Conservation (phyloP, 2,888 invertebrate genomes). For the Coremacera marginata region DNA sequence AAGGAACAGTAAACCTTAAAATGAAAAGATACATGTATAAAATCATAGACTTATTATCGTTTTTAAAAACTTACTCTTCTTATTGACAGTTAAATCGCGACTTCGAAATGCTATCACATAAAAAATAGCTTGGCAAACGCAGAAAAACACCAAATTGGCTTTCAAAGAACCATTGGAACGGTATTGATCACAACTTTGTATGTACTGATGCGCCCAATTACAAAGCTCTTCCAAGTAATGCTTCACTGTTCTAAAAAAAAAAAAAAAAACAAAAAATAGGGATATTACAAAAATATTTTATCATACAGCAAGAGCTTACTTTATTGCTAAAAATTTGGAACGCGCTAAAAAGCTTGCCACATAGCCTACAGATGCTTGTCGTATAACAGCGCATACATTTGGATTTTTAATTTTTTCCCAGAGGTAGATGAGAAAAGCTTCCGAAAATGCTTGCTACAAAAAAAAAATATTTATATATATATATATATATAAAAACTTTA, state of each 20-base stretch:
- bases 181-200: constrained; percentile 69
- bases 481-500: too few species aligned
- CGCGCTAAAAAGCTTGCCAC: constrained; percentile 81
- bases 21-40: neutral
- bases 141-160: constrained; percentile 90
- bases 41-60: constrained; percentile 12
- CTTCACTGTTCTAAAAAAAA: constrained; percentile 73
- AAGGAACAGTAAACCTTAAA: constrained; percentile 81
- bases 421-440: constrained; percentile 78
- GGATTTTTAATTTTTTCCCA: constrained; percentile 82
- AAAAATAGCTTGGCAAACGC: constrained; percentile 92
- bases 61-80: constrained; percentile 76
- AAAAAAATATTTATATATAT: constrained; percentile 18
- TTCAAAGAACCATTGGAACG: constrained; percentile 71
- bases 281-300: neutral
- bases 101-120: constrained; percentile 92
- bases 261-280: neutral
- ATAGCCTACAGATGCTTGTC: constrained; percentile 81
- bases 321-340: constrained; percentile 74
- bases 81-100: constrained; percentile 81
- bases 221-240: constrained; percentile 78
- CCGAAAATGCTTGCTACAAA: constrained; percentile 60
- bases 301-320: constrained; percentile 68
- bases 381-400: constrained; percentile 74
- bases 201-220: constrained; percentile 88